Conservation (phyloP, 2,113 vertebrate genomes). For the Mirounga angustirostris region DNA sequence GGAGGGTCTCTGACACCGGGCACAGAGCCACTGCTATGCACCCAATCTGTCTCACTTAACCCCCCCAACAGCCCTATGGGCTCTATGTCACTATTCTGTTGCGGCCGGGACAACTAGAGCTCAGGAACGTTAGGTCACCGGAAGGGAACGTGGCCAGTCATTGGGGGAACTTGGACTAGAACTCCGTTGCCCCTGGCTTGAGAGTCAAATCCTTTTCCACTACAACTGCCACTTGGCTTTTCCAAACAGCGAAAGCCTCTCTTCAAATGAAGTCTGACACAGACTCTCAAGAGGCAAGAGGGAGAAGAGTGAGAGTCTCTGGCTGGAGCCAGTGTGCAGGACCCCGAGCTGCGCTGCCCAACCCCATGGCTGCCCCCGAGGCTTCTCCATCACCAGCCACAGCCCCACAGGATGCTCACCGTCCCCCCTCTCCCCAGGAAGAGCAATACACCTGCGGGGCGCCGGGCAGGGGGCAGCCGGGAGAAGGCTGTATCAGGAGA, state of each 20-base stretch:
- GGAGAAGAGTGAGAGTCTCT: neutral
- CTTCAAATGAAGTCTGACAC: neutral
- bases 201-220: neutral
- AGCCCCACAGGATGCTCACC: neutral
- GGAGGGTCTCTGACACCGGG: accelerated
- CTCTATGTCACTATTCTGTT: accelerated
- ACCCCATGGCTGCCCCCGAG: neutral
- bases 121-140: neutral
- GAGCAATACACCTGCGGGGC: neutral
- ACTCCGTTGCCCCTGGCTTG: neutral
- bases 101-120: neutral
- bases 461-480: neutral
- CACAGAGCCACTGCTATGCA: neutral
- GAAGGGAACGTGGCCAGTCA: neutral
- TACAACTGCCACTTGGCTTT: neutral
- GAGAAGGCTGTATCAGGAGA: too few relatives aligned
- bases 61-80: accelerated
- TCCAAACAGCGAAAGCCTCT: neutral
- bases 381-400: neutral
- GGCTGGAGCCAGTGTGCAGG: neutral
- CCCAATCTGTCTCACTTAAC: accelerated
- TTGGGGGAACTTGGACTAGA: neutral
- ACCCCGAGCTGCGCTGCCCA: accelerated
- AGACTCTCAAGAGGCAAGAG: neutral
- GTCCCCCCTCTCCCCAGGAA: neutral